phyloP scores from a whole-genome alignment of 2,797 vertebrate species.

The Coccyzus lansbergi region DNA sequence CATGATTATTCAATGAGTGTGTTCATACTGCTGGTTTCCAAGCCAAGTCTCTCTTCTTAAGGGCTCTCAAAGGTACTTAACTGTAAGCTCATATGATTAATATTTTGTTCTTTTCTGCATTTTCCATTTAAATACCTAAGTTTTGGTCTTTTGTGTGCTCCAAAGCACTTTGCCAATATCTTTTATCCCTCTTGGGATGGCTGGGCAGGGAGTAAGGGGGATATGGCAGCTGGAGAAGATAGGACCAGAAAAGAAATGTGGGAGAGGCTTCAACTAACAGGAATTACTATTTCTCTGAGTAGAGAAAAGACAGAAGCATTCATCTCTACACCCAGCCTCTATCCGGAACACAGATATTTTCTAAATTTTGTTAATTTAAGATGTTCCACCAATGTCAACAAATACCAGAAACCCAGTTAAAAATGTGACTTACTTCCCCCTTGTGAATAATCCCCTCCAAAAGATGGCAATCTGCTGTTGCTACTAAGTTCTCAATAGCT shows the following conservation, averaged over 20 bases:
- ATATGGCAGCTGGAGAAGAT: not conserved
- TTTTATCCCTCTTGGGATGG: not conserved
- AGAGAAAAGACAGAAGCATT: not conserved
- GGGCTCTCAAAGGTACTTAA: conserved; percentile 46
- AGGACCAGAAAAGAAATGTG: not conserved
- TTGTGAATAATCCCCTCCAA: not conserved
- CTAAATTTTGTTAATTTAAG: not conserved
- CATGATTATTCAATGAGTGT: conserved; percentile 45
- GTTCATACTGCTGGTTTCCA: conserved; percentile 22
- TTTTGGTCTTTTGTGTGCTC: not conserved
- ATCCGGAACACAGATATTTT: not conserved
- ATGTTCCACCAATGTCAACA: not conserved
- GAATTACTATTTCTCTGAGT: not conserved
- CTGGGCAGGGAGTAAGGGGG: conserved; percentile 9
- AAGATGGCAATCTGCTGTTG: not conserved
- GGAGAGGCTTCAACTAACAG: not conserved
- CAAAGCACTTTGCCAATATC: not conserved
- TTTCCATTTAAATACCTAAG: conserved; percentile 20
- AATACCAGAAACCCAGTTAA: not conserved
- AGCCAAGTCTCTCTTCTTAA: conserved; percentile 52
- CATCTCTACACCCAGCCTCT: not conserved
- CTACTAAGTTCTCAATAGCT: not conserved
- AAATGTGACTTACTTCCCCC: not conserved
- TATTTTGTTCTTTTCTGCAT: conserved; percentile 58
- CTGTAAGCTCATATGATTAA: conserved; percentile 45